Evolutionary conservation across 2,113 vertebrate species (phyloP).

Genomic region (Orycteropus afer): DNA sequence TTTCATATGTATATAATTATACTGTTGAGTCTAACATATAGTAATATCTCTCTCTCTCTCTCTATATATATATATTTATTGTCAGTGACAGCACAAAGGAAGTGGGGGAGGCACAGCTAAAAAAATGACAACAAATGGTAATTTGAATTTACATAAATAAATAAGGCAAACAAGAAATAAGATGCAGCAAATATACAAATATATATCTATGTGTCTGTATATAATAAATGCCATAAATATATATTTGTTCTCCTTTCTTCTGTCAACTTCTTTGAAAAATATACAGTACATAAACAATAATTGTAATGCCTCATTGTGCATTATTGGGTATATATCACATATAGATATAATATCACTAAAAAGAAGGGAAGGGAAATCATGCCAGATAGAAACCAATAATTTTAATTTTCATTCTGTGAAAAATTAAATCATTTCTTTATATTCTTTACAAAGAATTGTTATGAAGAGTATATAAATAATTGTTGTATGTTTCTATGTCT

Average conservation of each 20-base stretch:
- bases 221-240: background rate
- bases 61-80: background rate
- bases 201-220: background rate
- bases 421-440: background rate
- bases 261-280: background rate
- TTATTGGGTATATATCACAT: background rate
- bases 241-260: background rate
- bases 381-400: background rate
- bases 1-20: background rate
- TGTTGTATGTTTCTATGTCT: background rate
- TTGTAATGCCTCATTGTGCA: background rate
- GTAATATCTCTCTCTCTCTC: background rate
- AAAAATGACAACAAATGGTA: background rate
- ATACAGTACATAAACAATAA: background rate
- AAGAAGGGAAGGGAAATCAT: background rate
- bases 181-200: background rate
- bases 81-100: background rate
- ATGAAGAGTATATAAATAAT: background rate
- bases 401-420: background rate
- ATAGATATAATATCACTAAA: background rate
- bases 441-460: background rate
- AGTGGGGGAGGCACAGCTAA: background rate
- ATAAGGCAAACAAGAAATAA: background rate
- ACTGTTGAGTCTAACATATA: background rate
- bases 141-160: background rate